These are phyloP conservation scores for Calidris pugnax DNA, from an alignment of 2,113 vertebrate species.

Conservation along the genomic window DNA sequence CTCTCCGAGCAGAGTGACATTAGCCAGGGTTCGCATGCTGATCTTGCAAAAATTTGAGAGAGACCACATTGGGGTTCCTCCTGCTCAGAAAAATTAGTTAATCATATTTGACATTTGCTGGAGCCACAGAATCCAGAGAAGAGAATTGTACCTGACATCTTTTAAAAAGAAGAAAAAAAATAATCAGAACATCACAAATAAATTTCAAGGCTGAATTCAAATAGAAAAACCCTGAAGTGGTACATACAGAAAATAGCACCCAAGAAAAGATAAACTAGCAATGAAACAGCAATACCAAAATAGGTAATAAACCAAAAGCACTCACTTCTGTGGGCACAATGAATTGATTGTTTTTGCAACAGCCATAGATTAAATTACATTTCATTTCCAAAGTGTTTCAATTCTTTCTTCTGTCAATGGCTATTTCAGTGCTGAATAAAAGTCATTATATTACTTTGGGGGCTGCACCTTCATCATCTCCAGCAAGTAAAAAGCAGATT, in stretches of 20 bases:
- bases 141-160: not conserved
- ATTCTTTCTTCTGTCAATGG: constrained; percentile 43
- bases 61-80: not conserved
- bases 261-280: constrained; percentile 2
- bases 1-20: not conserved
- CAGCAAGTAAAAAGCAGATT: not conserved
- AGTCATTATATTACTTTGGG: not conserved
- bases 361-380: constrained; percentile 31
- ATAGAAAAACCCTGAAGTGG: not conserved
- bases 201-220: constrained; percentile 14
- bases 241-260: not conserved
- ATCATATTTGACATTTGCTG: constrained; percentile 10
- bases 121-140: not conserved
- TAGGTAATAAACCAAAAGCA: not conserved
- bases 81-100: constrained; percentile 8
- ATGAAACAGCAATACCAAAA: not conserved
- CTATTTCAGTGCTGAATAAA: constrained; percentile 27
- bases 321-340: not conserved
- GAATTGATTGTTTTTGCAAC: constrained; percentile 36
- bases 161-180: not conserved
- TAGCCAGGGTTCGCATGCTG: not conserved
- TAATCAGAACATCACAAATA: constrained; percentile 8
- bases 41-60: constrained; percentile 37
- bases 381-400: constrained; percentile 45
- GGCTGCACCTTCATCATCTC: constrained; percentile 3